Percentiles rank a stretch among this genome's conserved stretches.
phyloP scores from a whole-genome alignment of 2,797 vertebrate species.

The Limnodromus scolopaceus region DNA sequence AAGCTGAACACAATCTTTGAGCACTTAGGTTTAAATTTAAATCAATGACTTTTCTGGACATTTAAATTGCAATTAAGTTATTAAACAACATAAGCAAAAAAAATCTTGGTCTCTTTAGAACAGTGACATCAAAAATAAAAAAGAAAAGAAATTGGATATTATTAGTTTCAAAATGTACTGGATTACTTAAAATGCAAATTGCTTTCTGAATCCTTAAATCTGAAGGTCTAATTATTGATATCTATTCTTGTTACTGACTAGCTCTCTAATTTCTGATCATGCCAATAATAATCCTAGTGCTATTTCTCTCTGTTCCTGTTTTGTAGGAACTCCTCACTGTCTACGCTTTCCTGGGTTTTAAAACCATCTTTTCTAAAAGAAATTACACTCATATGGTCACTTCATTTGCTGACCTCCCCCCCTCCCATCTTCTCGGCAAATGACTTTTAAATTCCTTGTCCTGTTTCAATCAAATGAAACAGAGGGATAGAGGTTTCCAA shows the following conservation, averaged over 20 bases:
- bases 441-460: background rate
- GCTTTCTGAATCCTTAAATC: background rate
- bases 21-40: background rate
- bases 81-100: background rate
- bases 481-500: background rate
- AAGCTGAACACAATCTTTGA: background rate
- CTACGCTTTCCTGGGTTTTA: background rate
- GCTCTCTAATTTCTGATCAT: background rate
- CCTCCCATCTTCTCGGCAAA: background rate
- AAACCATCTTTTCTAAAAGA: background rate
- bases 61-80: background rate
- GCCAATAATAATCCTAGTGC: background rate
- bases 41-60: background rate
- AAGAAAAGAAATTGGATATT: background rate
- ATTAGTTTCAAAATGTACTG: background rate
- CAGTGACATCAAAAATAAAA: background rate
- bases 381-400: background rate
- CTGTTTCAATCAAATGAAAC: background rate
- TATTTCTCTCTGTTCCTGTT: background rate
- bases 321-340: background rate
- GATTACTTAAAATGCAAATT: slow-evolving; percentile 13
- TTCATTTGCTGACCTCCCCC: background rate
- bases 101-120: background rate
- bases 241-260: background rate
- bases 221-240: background rate